Base-by-base conservation (phyloP, 2,113 vertebrate genomes). In the Lonchura striata region DNA sequence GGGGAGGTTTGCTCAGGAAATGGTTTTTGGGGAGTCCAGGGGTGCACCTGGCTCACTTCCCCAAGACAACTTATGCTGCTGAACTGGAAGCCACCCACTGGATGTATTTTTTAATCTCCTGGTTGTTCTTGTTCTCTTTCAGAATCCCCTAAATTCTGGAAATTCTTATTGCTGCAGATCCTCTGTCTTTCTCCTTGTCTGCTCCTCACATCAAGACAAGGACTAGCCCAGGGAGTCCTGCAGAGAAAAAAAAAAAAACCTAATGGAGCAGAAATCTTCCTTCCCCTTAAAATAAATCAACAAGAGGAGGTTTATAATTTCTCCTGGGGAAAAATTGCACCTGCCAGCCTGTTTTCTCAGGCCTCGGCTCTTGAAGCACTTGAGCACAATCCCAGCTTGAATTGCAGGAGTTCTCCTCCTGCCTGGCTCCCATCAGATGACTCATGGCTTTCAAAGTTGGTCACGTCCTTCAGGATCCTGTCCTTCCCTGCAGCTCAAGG, bases 391-490 rank as follows among this genome's bases (percentile, higher is more conserved):
- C 76, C 90, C 47, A 82, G 56, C 42, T 54, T 37, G 76, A 90
- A 94, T 94, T 83, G 60, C 52, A 71, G 3, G 35, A 90, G 47
- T 81, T 92, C 37, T 95, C 16, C 88, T 74, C 30, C 85, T 61
- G 70, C 66, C 57, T 46, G 63, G 37, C 75, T 94, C 86, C 7
- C 1, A 3, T 21, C 0, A 3, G 50, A 86, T 96, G 95, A 96
- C 82, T 97, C 86, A 88, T 3, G 35, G 64, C 15, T 92, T 90
- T 81, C 53, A 7, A 50, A 93, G 94, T 75, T 83, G 82, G 92
- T 92, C 91, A n/a, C 2, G 9, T 96, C 80, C 90, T 94, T 88
- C 85, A 76, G 79, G 78, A 65, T 77, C 54, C 80, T 31, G 50
- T 35, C 81, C 65, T 64, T 81, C 69, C 64, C 30, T 18, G 64